Base-by-base conservation (phyloP, 2,888 invertebrate species). In the Diploptera punctata region DNA sequence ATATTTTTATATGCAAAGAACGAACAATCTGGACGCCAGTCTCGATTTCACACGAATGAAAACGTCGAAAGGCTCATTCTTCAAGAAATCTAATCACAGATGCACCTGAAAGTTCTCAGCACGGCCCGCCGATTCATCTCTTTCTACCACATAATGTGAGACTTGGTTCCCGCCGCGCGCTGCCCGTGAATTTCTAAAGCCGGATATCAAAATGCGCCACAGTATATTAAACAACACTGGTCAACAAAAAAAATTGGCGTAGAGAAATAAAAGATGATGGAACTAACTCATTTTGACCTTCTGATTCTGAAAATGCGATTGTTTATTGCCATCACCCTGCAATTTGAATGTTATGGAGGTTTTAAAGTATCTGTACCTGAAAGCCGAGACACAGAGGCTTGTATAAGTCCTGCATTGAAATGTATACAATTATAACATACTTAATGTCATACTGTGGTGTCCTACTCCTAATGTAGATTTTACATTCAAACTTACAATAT, bases 221-320 rank as follows among this genome's bases (percentile, higher is more conserved):
- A n/a, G n/a, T n/a, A n/a, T n/a, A n/a, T 18, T 49, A 10, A 16
- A 49, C 16, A 10, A 49, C 49, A 49, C 49, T 49, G 19, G 49
- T n/a, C n/a, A 49, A 49, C 16, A 49, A 18, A 10, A 33, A 7
- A 33, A 7, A 1, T 49, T 49, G 1, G 1, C 1, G 7, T 49
- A 49, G n/a, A 49, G 49, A 49, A 18, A 49, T 49, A 49, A 49
- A 49, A 49, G n/a, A 49, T 49, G 49, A 18, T 49, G 3, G 2
- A 49, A 1, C 49, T 18, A 49, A 49, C 49, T 5, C 13, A 49
- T 49, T 49, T 49, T 9, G 49, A 49, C 7, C 3, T 49, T 13
- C 49, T 49, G n/a, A 49, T 49, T 49, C 49, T 49, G 49, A 49
- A 49, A 49, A 49, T 49, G 49, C 49, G 5, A n/a, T n/a, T 49